phyloP scores from a whole-genome alignment of 2,797 vertebrate species.

The Telmatherina bonti region DNA sequence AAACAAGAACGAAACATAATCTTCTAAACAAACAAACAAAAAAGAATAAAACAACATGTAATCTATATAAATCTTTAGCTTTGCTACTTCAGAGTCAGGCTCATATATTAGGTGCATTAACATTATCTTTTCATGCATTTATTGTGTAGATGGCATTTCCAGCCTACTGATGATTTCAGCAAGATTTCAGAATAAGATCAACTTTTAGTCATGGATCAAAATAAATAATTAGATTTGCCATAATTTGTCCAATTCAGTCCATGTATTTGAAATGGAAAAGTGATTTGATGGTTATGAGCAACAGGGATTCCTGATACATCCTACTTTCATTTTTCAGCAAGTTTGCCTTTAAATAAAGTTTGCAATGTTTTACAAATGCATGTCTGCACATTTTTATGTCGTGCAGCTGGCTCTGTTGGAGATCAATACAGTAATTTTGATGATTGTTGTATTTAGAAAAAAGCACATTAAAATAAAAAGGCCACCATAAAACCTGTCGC shows the following conservation, averaged over 20 bases:
- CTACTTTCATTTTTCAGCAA: neutral
- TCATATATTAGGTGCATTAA: too few relatives aligned
- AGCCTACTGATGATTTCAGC: neutral
- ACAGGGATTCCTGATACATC: neutral
- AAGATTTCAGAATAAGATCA: neutral
- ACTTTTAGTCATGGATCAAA: neutral
- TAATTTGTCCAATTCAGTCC: too few relatives aligned
- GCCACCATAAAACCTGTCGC: slow-evolving; percentile 7
- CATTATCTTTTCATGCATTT: too few relatives aligned
- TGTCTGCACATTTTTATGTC: neutral
- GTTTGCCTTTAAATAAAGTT: too few relatives aligned
- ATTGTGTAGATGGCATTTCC: neutral
- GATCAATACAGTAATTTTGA: neutral
- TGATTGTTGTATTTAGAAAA: neutral
- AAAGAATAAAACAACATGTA: too few relatives aligned
- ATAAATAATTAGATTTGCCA: neutral
- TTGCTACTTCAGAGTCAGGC: too few relatives aligned
- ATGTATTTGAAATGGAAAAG: neutral
- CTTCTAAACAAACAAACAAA: too few relatives aligned
- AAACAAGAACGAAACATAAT: too few relatives aligned
- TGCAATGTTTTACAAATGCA: too few relatives aligned
- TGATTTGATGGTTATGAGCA: neutral
- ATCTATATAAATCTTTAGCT: too few relatives aligned
- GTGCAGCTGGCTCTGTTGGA: neutral
- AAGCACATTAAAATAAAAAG: slow-evolving; percentile 1